phyloP scores from a whole-genome alignment of 2,113 vertebrate species.

The Xiphorhynchus elegans region DNA sequence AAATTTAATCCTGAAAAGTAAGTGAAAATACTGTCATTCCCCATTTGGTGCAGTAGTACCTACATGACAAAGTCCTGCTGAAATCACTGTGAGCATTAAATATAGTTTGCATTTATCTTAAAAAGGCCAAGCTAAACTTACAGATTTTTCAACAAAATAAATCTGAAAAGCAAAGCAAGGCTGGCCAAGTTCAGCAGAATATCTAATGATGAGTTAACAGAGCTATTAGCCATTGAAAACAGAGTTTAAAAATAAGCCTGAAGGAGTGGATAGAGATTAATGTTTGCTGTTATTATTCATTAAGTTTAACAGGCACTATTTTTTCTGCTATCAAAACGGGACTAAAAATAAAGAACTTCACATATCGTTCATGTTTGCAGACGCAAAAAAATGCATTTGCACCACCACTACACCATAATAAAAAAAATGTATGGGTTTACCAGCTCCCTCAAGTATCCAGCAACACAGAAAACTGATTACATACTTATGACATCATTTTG shows the following conservation, averaged over 20 bases:
- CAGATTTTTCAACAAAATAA: neutral
- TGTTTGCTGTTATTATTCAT: neutral
- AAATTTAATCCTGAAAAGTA: neutral
- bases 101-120: neutral
- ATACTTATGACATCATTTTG: neutral
- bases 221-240: neutral
- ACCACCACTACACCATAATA: conserved; percentile 14
- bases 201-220: neutral
- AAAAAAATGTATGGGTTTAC: neutral
- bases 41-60: neutral
- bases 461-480: conserved; percentile 1
- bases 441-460: neutral
- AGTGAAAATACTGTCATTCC: neutral
- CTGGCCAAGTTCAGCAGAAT: conserved; percentile 1
- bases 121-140: neutral
- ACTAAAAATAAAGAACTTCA: conserved; percentile 57
- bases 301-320: conserved; percentile 29
- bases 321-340: conserved; percentile 30
- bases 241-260: neutral
- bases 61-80: neutral
- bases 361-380: conserved; percentile 7
- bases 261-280: conserved; percentile 12
- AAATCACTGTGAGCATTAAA: neutral
- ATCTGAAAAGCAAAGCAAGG: neutral
- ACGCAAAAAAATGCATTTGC: neutral